Base-by-base conservation (phyloP, 2,113 vertebrate genomes). In the Halichoeres trimaculatus region DNA sequence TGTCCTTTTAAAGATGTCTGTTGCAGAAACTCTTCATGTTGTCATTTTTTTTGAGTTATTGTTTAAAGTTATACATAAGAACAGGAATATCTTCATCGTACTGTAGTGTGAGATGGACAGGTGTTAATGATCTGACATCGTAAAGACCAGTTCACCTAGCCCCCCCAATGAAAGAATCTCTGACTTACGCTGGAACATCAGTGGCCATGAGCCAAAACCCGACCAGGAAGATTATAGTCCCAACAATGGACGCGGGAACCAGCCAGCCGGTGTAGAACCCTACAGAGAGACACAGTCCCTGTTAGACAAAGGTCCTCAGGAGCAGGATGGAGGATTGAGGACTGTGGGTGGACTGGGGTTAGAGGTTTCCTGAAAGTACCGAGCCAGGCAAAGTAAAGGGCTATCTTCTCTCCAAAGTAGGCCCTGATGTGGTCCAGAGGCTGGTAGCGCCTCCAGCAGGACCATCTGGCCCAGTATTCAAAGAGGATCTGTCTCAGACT, bases 211-310 rank as follows among this genome's bases (percentile, higher is more conserved):
- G 47, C 58, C 91, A 84, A 16, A 95, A 78, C 0, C 93, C 92
- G 0, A 91, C 73, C 26, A 95, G 59, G 69, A 96, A 96, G 61
- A 95, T 81, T 14, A 95, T 2, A 0, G 90, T 94, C 16, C 95
- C 94, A 1, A 94, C 72, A 0, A 93, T 26, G 0, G 94, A 89
- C 0, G 91, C 93, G 0, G 94, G 95, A 24, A 95, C 74, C 45
- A 96, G 89, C 94, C 94, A 96, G 14, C 90, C 92, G 0, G 92
- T 94, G 83, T 94, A 94, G 93, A 95, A 95, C 17, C 95, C 95
- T 95, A 23, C 7, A 43, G 51, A 2, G 26, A 73, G 12, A 68
- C 2, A 64, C 19, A 2, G 51, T 50, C 10, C 22, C 24, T 6
- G 10, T 10, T 3, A 30, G 6, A 30, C 6, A 30, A 30, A 30